Base-by-base conservation (phyloP, 2,888 invertebrate genomes). In the Clunio marinus region DNA sequence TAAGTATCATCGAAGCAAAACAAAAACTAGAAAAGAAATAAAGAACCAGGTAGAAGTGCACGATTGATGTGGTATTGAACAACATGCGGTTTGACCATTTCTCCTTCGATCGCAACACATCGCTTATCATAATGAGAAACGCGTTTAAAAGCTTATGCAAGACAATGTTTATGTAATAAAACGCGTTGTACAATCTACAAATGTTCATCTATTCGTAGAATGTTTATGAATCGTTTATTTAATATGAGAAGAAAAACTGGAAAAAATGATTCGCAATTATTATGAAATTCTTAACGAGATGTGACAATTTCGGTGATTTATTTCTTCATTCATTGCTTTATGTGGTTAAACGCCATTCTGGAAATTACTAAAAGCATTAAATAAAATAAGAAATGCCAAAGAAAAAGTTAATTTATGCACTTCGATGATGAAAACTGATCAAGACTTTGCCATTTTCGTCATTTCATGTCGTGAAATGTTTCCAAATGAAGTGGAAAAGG, bases 81-180 rank as follows among this genome's bases (percentile, higher is more conserved):
- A 32, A 10, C 10, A 8, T 5, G 5, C 32, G 32, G 10, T 8
- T 32, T 10, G 32, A 8, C 32, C 5, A 32, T 10, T 45, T 45
- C 15, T 45, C 45, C 15, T 45, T 51, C 13, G 51, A 51, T 51
- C 51, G 22, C 51, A 17, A 41, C 51, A 22, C 3, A 17, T 10
- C 41, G 51, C 51, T 51, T 51, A 51, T 51, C 51, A 17, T 13
- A 32, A 32, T 5, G 35, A 32, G 13, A 32, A 51, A 51, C 51
- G 51, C 17, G 51, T 45, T 32, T 45, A 45, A 45, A 22, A 22
- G 51, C 22, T 51, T 51, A 51, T 51, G 51, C 51, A 51, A 51
- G 5, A 32, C 7, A 32, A 8, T 32, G 32, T 10, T 32, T n/a
- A n/a, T n/a, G n/a, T n/a, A n/a, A 32, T 51, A n/a, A 22, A 51